These are phyloP conservation scores for Poecilia picta DNA, from an alignment of 2,797 vertebrate genomes.

Conservation along the genomic window DNA sequence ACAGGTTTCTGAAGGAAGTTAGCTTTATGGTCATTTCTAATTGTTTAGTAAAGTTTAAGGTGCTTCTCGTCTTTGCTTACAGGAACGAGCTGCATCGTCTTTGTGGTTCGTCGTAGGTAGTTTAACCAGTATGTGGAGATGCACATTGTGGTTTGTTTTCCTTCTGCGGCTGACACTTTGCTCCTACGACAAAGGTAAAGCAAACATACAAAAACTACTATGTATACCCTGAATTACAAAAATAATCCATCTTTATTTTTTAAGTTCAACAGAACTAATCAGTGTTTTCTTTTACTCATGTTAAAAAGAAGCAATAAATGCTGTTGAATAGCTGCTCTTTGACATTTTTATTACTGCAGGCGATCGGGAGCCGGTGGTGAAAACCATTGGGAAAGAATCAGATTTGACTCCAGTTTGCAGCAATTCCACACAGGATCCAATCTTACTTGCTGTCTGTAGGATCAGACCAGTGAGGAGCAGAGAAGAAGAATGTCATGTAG, in stretches of 20 bases:
- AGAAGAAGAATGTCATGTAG: neutral
- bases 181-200: neutral
- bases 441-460: fast-evolving
- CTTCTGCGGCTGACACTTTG: neutral
- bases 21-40: neutral
- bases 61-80: neutral
- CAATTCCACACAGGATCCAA: neutral
- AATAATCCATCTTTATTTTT: neutral
- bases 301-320: neutral
- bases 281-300: neutral
- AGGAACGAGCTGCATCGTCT: neutral
- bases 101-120: neutral
- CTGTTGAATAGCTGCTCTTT: neutral
- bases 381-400: neutral
- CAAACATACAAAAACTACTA: neutral
- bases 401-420: neutral
- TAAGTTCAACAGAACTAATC: neutral
- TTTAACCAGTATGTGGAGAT: conserved; percentile 2
- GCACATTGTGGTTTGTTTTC: conserved; percentile 7
- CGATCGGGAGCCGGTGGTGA: neutral
- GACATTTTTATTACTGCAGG: neutral
- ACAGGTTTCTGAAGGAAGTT: neutral
- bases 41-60: neutral
- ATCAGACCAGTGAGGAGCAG: neutral
- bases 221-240: neutral